Percentiles rank a stretch among this genome's conserved stretches.
Evolutionary conservation across 2,113 vertebrate genomes (phyloP).

Genomic region (Lota lota): DNA sequence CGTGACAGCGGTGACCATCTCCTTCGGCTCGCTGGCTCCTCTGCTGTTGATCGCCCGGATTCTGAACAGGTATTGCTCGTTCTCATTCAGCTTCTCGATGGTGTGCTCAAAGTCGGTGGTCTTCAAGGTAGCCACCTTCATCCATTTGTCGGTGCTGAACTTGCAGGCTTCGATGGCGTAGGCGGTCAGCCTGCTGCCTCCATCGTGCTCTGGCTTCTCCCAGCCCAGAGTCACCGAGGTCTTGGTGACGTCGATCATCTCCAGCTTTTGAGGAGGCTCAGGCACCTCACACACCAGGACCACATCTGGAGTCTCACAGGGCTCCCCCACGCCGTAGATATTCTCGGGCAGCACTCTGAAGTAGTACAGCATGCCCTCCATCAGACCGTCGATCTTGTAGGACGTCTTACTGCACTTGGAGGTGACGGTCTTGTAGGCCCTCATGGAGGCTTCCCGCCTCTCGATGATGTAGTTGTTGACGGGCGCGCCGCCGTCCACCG

Average conservation of each 20-base stretch:
- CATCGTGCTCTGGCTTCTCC: constrained; percentile 97
- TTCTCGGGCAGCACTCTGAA: constrained; percentile 96
- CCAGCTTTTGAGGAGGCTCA: constrained; percentile 84
- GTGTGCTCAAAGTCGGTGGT: constrained; percentile 85
- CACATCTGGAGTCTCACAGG: constrained; percentile 87
- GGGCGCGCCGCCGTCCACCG: constrained; percentile 91
- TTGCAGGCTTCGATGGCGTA: constrained; percentile 94
- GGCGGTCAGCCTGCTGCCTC: constrained; percentile 89
- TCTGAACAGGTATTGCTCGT: constrained; percentile 92
- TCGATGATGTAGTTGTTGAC: constrained; percentile 95
- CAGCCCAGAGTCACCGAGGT: constrained; percentile 88
- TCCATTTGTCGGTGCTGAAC: constrained; percentile 92
- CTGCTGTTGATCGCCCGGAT: constrained; percentile 91
- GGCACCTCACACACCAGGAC: constrained; percentile 92
- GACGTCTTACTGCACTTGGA: constrained; percentile 94
- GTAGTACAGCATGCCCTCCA: constrained; percentile 94
- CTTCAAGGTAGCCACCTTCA: constrained; percentile 93
- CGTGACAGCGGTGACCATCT: constrained; percentile 86
- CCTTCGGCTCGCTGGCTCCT: constrained; percentile 88
- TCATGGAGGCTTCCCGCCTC: constrained; percentile 95
- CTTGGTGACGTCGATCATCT: constrained; percentile 90
- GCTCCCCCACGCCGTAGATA: constrained; percentile 93
- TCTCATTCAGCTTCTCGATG: constrained; percentile 91
- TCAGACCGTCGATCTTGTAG: constrained; percentile 85
- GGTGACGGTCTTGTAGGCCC: constrained; percentile 95